phyloP scores from a whole-genome alignment of 2,888 invertebrate genomes.

The Ligdia adustata region DNA sequence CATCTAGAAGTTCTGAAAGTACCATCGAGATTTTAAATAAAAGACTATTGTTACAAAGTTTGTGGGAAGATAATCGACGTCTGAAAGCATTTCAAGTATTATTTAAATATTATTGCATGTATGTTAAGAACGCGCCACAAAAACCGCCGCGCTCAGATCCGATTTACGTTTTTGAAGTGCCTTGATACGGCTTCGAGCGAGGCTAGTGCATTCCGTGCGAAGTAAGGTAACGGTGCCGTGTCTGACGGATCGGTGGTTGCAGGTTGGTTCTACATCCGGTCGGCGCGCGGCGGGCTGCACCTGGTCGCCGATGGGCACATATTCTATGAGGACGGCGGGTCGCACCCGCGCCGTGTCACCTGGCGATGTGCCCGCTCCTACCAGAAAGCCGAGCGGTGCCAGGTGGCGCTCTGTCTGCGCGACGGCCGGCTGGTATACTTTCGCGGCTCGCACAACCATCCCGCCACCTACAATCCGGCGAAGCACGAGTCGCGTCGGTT shows the following conservation, averaged over 20 bases:
- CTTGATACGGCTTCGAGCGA: too few relatives aligned
- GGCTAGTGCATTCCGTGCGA: constrained; percentile 12
- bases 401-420: constrained; percentile 75
- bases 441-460: constrained; percentile 75
- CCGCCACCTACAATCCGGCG: constrained; percentile 72
- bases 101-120: constrained; percentile 3
- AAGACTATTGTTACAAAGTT: constrained; percentile 31
- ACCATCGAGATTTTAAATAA: constrained; percentile 62
- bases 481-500: constrained; percentile 77
- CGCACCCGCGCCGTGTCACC: constrained; percentile 75
- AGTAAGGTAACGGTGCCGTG: constrained; percentile 19
- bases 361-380: constrained; percentile 80
- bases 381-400: constrained; percentile 78
- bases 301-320: constrained; percentile 77
- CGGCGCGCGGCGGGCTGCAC: constrained; percentile 76
- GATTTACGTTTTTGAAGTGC: too few relatives aligned
- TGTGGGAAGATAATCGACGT: constrained; percentile 1
- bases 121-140: too few relatives aligned
- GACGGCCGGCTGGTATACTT: constrained; percentile 79
- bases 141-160: too few relatives aligned
- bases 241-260: constrained; percentile 53
- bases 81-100: constrained; percentile 15
- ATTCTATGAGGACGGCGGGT: constrained; percentile 80
- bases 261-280: constrained; percentile 81
- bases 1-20: constrained; percentile 59